Evolutionary conservation across 2,888 invertebrate species (phyloP).

Genomic region (Drosophila ustulata): DNA sequence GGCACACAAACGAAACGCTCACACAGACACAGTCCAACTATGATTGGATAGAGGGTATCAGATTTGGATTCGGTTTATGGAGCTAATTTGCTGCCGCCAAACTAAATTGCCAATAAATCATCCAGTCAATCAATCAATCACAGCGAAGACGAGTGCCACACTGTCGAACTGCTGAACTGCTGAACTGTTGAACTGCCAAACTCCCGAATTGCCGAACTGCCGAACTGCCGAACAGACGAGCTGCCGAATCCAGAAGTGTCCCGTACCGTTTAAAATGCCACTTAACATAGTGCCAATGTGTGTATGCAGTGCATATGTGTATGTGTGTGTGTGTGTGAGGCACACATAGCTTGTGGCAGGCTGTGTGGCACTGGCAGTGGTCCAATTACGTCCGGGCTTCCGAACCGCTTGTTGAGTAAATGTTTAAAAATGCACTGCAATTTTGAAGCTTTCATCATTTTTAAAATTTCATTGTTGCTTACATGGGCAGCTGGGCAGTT

Average conservation of each 20-base stretch:
- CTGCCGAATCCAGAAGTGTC: slow-evolving; percentile 1
- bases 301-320: background rate
- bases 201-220: too few relatives aligned
- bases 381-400: background rate
- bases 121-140: slow-evolving; percentile 74
- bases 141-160: slow-evolving; percentile 29
- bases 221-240: background rate
- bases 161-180: slow-evolving; percentile 8
- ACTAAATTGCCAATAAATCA: slow-evolving; percentile 77
- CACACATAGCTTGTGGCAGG: background rate
- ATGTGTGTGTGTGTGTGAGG: background rate
- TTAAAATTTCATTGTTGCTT: too few relatives aligned
- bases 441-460: background rate
- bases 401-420: too few relatives aligned
- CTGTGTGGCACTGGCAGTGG: background rate
- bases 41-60: slow-evolving; percentile 2
- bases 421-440: background rate
- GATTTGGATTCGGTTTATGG: slow-evolving; percentile 66
- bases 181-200: background rate
- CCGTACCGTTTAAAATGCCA: slow-evolving; percentile 2
- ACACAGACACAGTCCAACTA: background rate
- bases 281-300: background rate
- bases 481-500: too few relatives aligned
- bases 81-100: slow-evolving; percentile 66
- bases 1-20: background rate